phyloP scores from a whole-genome alignment of 1,140 invertebrate species.

The Globodera rostochiensis region DNA sequence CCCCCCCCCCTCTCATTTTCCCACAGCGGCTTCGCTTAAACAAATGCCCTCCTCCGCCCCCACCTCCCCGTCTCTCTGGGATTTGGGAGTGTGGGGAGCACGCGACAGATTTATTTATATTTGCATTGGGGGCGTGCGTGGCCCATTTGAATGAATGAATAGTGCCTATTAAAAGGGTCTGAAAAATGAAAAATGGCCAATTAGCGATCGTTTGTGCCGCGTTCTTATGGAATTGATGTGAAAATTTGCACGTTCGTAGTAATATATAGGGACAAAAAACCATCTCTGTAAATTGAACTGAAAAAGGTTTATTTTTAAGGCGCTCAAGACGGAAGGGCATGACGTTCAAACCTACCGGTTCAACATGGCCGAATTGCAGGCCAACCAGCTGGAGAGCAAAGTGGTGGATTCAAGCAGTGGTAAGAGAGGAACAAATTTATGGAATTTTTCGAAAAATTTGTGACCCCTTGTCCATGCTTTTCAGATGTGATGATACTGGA shows the following conservation, averaged over 20 bases:
- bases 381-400: not conserved
- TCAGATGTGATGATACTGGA: no score
- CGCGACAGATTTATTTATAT: no score
- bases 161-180: not conserved
- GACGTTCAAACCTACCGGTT: constrained; percentile 34
- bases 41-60: not conserved
- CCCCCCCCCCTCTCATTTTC: not conserved
- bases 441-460: not conserved
- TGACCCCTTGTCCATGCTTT: not conserved
- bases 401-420: not conserved
- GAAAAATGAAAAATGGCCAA: not conserved
- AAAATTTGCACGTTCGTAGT: not conserved
- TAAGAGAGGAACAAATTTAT: not conserved
- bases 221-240: not conserved
- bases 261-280: not conserved
- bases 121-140: not conserved
- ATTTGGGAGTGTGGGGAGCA: no score
- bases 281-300: not conserved
- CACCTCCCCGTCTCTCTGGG: no score
- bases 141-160: not conserved
- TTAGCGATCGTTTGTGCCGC: no score
- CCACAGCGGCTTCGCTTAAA: no score
- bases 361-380: constrained; percentile 22
- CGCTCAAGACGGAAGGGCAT: constrained; percentile 38
- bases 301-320: constrained; percentile 33